Evolutionary conservation across 37 sponge, comb jelly and placozoan genomes (phyloP), one percentile per base, ranked within the genome.

Genomic region (Chondrosia reniformis): DNA sequence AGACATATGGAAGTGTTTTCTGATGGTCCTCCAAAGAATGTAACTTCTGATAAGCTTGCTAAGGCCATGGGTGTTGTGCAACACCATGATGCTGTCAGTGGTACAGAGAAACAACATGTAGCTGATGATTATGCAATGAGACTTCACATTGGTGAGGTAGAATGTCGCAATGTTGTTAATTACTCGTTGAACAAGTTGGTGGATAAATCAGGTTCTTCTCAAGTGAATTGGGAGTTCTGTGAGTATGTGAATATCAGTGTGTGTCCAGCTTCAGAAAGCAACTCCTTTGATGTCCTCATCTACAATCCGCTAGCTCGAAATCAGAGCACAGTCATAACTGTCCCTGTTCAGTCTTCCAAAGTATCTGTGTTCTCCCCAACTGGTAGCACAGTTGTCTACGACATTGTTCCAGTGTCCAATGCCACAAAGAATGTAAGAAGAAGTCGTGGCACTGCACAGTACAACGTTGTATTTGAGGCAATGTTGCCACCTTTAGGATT

Each of bases 41-140:
- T 7, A 38, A 19, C 66, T 28, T 79, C 69, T 13, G 67, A 30
- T 33, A 31, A 19, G 45, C 80, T 79, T 36, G 55, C 42, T 3
- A 54, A 77, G 37, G 91, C 95, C 33, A 86, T 95, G 91, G 99
- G 92, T 25, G 91, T 98, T 33, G 86, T 79, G 1, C 99, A 98
- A 45, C 99, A 98, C 81, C 99, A 98, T 42, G 99, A 98, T 86
- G 95, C 99, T 33, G 90, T 98, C 45, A 89, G 85, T 64, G 92
- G 96, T 0, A 95, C 96, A 30, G 89, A 86, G 80, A 92, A 91
- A 52, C 94, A 98, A 75, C 91, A 91, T 59, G 99, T 98, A 57
- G 96, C 95, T 5, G 28, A 95, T 81, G 99, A 98, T 83, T 98
- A 98, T 75, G 96, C 95, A 17, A 82, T 58, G 82, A 75, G 99